Conservation (phyloP, 2,888 invertebrate genomes). For the Parnassius mnemosyne region DNA sequence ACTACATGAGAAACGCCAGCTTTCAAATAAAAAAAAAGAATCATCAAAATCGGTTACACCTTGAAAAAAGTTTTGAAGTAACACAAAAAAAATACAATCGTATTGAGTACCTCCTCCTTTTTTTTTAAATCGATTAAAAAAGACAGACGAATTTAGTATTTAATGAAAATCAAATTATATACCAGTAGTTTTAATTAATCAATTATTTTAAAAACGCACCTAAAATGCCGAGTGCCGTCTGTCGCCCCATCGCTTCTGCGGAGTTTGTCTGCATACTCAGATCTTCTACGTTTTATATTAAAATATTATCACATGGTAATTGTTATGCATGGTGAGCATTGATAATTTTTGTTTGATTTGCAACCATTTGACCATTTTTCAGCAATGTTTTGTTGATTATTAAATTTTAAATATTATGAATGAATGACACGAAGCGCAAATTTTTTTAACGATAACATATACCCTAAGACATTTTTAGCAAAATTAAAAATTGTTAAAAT, state of each 20-base stretch:
- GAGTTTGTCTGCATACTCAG: not conserved
- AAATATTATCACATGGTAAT: not conserved
- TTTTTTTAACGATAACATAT: too few species aligned
- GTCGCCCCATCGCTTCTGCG: slow-evolving; percentile 52
- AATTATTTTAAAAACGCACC: slow-evolving; percentile 25
- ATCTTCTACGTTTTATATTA: not conserved
- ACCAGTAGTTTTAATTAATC: not conserved
- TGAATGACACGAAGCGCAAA: not conserved
- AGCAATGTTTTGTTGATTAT: not conserved
- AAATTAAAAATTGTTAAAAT: too few species aligned
- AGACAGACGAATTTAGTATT: not conserved
- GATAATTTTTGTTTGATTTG: slow-evolving; percentile 1
- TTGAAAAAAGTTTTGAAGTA: too few species aligned
- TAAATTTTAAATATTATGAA: not conserved
- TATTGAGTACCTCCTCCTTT: too few species aligned
- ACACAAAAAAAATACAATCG: too few species aligned
- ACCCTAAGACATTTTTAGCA: too few species aligned
- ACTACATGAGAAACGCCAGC: too few species aligned
- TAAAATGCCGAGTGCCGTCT: slow-evolving; percentile 58
- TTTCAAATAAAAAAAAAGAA: too few species aligned
- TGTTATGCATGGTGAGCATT: not conserved
- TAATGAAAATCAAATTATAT: too few species aligned
- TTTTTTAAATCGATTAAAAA: not conserved
- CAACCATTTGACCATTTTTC: not conserved
- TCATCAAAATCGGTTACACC: too few species aligned